These are phyloP conservation scores for Hololepta plana DNA, from an alignment of 2,888 invertebrate species.

Conservation along the genomic window DNA sequence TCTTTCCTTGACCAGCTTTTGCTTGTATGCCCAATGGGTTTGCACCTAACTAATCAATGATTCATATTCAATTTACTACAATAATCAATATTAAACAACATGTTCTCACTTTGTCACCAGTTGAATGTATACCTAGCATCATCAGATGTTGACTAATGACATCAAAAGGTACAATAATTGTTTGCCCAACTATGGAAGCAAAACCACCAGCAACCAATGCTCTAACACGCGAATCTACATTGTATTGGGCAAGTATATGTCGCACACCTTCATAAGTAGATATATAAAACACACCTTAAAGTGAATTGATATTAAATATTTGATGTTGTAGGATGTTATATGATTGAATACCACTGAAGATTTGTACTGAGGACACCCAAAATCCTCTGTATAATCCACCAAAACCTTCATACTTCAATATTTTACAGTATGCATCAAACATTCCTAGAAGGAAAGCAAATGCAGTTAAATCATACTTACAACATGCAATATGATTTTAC, in stretches of 20 bases:
- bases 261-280: conserved; percentile 86
- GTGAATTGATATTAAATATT: conserved; percentile 6
- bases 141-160: conserved; percentile 93
- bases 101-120: conserved; percentile 23
- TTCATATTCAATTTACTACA: not conserved
- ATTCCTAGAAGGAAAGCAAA: conserved; percentile 33
- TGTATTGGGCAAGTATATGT: conserved; percentile 52
- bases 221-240: conserved; percentile 45
- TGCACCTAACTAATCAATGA: conserved; percentile 9
- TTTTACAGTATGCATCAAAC: conserved; percentile 77
- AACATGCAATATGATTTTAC: conserved; percentile 6
- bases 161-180: conserved; percentile 91
- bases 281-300: conserved; percentile 76
- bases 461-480: conserved; percentile 1
- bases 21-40: conserved; percentile 51
- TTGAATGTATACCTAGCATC: conserved; percentile 52
- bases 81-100: not conserved
- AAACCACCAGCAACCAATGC: conserved; percentile 78
- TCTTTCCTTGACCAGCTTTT: conserved; percentile 39
- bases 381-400: conserved; percentile 85
- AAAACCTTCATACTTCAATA: conserved; percentile 66
- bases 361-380: conserved; percentile 75
- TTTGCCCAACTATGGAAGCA: conserved; percentile 87
- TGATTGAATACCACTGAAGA: conserved; percentile 29
- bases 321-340: not conserved